Evolutionary conservation across 2,113 vertebrate genomes (phyloP), one percentile per base, ranked within the genome.

Genomic region (Thalassarche chlororhynchos): DNA sequence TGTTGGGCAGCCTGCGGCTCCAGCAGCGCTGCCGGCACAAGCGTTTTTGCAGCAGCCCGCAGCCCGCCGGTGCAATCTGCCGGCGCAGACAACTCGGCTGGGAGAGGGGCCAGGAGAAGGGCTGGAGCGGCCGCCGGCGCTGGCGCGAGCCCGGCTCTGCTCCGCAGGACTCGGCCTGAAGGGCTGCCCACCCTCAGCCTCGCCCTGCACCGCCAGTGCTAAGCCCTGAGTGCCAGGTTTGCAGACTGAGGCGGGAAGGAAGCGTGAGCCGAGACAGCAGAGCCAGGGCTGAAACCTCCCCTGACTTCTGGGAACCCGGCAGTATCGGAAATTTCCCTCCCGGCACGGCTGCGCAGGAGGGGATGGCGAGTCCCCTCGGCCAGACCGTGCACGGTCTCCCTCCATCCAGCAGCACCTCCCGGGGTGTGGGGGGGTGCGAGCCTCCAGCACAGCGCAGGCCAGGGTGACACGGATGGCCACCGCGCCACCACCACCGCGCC

Each of bases 71-170:
- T 46, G n/a, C 55, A 26, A 80, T 51, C 80, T 14, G 19, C 86
- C 91, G 71, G 66, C 12, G 19, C 87, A 79, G 82, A 66, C 15
- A 12, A 79, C 52, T 34, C 23, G 10, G 51, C 68, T 82, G 66
- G 81, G 86, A 96, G 47, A 61, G 40, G 3, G 4, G 74, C 84
- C 94, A 85, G 94, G 70, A 84, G 66, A 93, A 96, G 65, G 55
- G 61, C 79, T 46, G 93, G 84, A 80, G 40, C 2, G 0, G 46
- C 44, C 5, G 5, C 46, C 3, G 3, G 74, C 1, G 1, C 74
- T 61, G 80, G 52, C 4, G 0, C 1, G 4, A 75, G n/a, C 52
- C 60, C 1, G 5, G 66, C 60, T 61, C 47, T 51, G 49, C 74
- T 89, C 89, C 7, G 1, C 71, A 74, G 23, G 32, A 52, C 72